These are phyloP conservation scores for Melolontha melolontha DNA, from an alignment of 2,888 invertebrate species.

Conservation along the genomic window DNA sequence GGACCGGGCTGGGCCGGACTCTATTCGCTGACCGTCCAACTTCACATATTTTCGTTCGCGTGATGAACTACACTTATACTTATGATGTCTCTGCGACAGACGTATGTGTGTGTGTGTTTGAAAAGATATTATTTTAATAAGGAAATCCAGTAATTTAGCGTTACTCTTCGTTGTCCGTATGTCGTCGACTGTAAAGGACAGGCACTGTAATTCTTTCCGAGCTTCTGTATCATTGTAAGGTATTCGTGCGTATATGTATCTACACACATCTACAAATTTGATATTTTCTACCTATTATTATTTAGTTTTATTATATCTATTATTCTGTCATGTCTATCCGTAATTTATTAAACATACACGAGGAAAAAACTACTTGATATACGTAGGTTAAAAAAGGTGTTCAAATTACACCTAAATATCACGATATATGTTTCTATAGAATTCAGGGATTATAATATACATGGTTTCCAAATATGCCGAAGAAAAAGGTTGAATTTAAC, in stretches of 20 bases:
- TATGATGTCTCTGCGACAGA: conserved; percentile 44
- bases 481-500: too few species aligned
- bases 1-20: too few species aligned
- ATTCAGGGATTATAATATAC: too few species aligned
- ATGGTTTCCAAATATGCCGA: too few species aligned
- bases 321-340: conserved; percentile 27
- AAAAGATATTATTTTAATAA: conserved; percentile 39
- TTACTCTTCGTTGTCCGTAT: conserved; percentile 30
- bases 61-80: conserved; percentile 49
- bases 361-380: conserved; percentile 14
- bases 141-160: conserved; percentile 33
- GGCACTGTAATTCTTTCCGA: conserved; percentile 36
- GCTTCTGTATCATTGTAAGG: conserved; percentile 28
- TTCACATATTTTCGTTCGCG: conserved; percentile 53
- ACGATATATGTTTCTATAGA: too few species aligned
- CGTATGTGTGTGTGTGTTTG: conserved; percentile 24
- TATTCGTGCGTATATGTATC: conserved; percentile 13
- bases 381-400: neutral
- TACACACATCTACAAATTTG: conserved; percentile 25
- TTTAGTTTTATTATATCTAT: conserved; percentile 15
- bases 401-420: too few species aligned
- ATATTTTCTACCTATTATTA: conserved; percentile 32
- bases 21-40: conserved; percentile 4
- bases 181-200: conserved; percentile 31
- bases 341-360: conserved; percentile 26